Base-by-base conservation (phyloP, 2,113 vertebrate genomes). In the Colius striatus region DNA sequence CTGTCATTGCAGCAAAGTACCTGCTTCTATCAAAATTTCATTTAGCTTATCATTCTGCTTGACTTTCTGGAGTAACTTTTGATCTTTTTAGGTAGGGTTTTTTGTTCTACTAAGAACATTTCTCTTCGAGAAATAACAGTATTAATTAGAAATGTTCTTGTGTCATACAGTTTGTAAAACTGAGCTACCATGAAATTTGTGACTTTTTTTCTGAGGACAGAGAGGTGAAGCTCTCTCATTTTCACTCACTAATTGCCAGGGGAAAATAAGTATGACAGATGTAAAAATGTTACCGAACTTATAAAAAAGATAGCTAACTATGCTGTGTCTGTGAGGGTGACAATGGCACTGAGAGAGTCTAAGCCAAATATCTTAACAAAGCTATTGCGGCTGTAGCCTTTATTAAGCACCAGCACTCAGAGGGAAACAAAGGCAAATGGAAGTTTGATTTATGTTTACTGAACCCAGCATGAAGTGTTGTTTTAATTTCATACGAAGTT, bases 401-500 rank as follows among this genome's bases (percentile, higher is more conserved):
- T 32, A 61, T 62, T 75, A 71, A 81, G 22, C 48, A 43, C 23
- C 14, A 32, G 18, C 13, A 58, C 25, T 9, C 32, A 10, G 7
- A 11, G 45, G 51, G 30, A 96, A 92, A 93, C 26, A 85, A 81
- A 95, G 54, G 75, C 74, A 96, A 94, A 94, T 76, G 65, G 68
- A 81, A 95, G 17, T 41, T 50, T 82, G 19, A 26, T 90, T 70
- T 76, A 83, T 8, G 13, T 89, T 79, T 83, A 57, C 77, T 81
- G 79, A 95, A 91, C 32, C 67, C 82, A 91, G 66, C 45, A 70
- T 70, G 60, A 97, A 78, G n/a, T 60, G 41, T 47, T 93, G 76
- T 82, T 95, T 80, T 84, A 51, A 90, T 96, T 94, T 87, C 54
- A 57, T 73, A 34, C 34, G 73, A 92, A 89, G 96, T 83, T 90